These are phyloP conservation scores for Gryllus bimaculatus DNA, from an alignment of 1,140 invertebrate species.

Conservation along the genomic window DNA sequence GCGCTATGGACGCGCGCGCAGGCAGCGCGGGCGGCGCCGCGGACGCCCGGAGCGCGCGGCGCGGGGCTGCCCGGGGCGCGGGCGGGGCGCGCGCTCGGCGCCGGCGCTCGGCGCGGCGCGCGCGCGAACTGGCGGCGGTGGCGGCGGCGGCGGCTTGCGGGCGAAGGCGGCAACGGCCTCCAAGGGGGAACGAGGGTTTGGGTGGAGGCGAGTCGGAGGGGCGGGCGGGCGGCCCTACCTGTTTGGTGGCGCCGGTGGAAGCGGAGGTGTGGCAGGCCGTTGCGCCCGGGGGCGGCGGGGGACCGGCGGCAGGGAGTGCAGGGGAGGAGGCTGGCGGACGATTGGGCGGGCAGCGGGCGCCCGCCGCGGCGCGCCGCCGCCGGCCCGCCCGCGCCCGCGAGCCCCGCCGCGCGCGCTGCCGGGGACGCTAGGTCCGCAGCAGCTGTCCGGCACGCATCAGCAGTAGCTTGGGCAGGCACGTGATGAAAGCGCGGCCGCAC, in stretches of 20 bases:
- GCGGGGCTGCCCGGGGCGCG: too few relatives aligned
- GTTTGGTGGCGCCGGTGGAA: conserved; percentile 51
- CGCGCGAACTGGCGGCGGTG: neutral
- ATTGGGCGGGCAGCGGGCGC: conserved; percentile 45
- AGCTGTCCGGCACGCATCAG: conserved; percentile 73
- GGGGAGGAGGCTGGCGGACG: conserved; percentile 61
- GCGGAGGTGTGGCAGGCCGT: conserved; percentile 54
- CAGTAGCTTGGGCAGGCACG: conserved; percentile 69
- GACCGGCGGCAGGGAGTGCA: conserved; percentile 56
- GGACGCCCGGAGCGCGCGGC: neutral
- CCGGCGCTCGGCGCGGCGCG: too few relatives aligned
- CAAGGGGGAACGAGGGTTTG: too few relatives aligned
- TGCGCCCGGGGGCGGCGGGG: conserved; percentile 46
- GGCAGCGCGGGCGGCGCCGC: neutral
- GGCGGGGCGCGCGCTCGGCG: too few relatives aligned
- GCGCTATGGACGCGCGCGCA: neutral
- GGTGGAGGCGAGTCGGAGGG: neutral
- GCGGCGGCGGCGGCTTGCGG: too few relatives aligned
- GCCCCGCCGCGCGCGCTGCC: conserved; percentile 34
- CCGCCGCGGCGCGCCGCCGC: conserved; percentile 51
- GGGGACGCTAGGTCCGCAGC: conserved; percentile 65
- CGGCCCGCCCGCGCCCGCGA: conserved; percentile 53
- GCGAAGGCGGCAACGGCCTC: neutral
- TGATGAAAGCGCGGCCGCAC: conserved; percentile 74
- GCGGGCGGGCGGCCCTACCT: conserved; percentile 10